These are phyloP conservation scores for Urophycis tenuis DNA, from an alignment of 2,797 vertebrate species.

Conservation along the genomic window DNA sequence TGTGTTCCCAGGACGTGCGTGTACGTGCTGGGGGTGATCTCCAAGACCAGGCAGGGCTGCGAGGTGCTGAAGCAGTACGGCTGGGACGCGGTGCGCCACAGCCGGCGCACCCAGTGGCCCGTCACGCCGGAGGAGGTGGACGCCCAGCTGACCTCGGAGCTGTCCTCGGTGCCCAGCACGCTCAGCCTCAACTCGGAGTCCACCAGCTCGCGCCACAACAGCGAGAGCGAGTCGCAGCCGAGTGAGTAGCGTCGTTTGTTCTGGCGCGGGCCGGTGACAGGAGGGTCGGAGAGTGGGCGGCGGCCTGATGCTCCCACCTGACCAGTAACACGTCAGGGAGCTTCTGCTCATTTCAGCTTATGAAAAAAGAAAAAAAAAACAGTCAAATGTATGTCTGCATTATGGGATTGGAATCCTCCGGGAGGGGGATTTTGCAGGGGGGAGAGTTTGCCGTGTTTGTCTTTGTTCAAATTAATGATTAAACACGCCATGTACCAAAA, in stretches of 20 bases:
- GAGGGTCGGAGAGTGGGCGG: too few species aligned
- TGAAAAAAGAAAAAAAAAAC: too few species aligned
- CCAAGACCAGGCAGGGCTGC: constrained; percentile 95
- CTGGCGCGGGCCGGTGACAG: too few species aligned
- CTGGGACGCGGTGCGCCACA: constrained; percentile 95
- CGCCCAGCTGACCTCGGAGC: constrained; percentile 79
- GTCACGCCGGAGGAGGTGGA: constrained; percentile 94
- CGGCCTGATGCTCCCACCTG: too few species aligned
- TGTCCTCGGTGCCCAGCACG: constrained; percentile 92
- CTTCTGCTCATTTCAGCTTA: too few species aligned
- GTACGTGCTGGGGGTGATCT: constrained; percentile 86
- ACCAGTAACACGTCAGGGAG: too few species aligned
- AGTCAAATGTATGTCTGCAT: neutral
- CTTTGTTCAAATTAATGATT: too few species aligned
- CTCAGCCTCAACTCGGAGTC: constrained; percentile 96
- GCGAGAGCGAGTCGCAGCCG: constrained; percentile 94
- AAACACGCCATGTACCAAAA: too few species aligned
- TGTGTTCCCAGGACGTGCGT: constrained; percentile 61
- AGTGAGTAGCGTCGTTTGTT: constrained; percentile 68
- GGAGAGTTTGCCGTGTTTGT: neutral
- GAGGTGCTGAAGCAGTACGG: constrained; percentile 90
- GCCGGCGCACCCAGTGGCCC: constrained; percentile 91
- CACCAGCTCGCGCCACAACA: constrained; percentile 95
- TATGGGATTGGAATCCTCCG: neutral
- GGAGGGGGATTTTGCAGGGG: neutral